Base-by-base conservation (phyloP, 2,888 invertebrate species). In the Celastrina argiolus region DNA sequence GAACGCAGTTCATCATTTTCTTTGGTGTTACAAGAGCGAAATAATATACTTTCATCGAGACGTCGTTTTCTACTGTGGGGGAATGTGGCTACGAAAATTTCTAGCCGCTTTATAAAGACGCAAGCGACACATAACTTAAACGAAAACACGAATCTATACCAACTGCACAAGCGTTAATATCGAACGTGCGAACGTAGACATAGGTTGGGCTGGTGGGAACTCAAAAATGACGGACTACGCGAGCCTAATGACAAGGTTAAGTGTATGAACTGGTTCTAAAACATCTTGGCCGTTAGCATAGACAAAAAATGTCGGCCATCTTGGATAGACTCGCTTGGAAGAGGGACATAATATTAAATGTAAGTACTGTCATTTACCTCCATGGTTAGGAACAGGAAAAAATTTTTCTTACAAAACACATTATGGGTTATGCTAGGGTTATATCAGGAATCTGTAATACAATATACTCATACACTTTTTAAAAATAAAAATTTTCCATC, bases 191-290 rank as follows among this genome's bases (percentile, higher is more conserved):
- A 5, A 3, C 18, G 2, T 10, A 66, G 65, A 69, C 65, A 71
- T 74, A 72, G 61, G 71, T 65, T 71, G 67, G 66, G 64, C 63
- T 28, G 69, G 69, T 73, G 69, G 67, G 70, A 75, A 71, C 73
- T 73, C 71, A 75, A 72, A 75, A 77, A 75, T 75, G 74, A 76
- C 75, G 74, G 74, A 75, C 75, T 75, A 75, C 75, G 70, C 72
- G 74, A 68, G 74, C 73, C 75, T 78, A 78, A 78, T 78, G 78
- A 78, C 77, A 77, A 78, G 78, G 78, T 78, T 78, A 76, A 75
- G 74, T 75, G 74, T 74, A 76, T 74, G 75, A 77, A 78, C 78
- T 74, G 75, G 78, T 78, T 78, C 74, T 75, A 72, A 74, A 76
- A 75, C 75, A 75, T 74, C 75, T 68, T 68, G 71, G 75, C 75